A percentile compares a stretch with the other conserved stretches of the same genome.
phyloP scores from a whole-genome alignment of 2,113 vertebrate genomes.

The Lethenteron reissneri region DNA sequence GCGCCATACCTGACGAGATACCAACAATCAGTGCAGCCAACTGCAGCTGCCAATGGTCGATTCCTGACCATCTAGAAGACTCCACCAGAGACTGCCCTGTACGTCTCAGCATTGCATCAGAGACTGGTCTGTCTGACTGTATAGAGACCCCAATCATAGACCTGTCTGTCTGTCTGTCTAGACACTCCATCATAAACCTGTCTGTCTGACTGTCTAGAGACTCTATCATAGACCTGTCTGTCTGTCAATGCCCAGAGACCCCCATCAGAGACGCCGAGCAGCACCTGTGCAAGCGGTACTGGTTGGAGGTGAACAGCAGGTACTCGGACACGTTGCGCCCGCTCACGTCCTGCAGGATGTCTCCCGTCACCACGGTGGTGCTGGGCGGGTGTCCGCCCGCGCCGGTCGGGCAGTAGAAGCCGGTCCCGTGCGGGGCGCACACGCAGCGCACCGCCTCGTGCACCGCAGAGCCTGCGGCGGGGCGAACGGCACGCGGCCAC shows the following conservation, averaged over 20 bases:
- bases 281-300: constrained; percentile 68
- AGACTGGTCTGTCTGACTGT: no score
- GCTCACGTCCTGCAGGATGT: constrained; percentile 72
- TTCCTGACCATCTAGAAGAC: no score
- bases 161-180: no score
- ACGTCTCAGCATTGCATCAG: no score
- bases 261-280: not conserved
- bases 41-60: no score
- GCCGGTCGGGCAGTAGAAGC: constrained; percentile 72
- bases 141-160: no score
- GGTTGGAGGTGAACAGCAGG: constrained; percentile 72
- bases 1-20: constrained; percentile 45
- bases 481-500: constrained; percentile 16
- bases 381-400: constrained; percentile 59
- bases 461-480: constrained; percentile 35
- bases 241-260: no score
- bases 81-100: no score
- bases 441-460: constrained; percentile 57
- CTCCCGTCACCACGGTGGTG: constrained; percentile 74
- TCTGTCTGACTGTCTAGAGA: no score
- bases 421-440: constrained; percentile 75
- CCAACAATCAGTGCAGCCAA: not conserved
- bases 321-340: constrained; percentile 75
- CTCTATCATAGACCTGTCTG: no score
- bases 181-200: no score